These are phyloP conservation scores for Porphyrio hochstetteri DNA, from an alignment of 2,113 vertebrate species.

Conservation along the genomic window DNA sequence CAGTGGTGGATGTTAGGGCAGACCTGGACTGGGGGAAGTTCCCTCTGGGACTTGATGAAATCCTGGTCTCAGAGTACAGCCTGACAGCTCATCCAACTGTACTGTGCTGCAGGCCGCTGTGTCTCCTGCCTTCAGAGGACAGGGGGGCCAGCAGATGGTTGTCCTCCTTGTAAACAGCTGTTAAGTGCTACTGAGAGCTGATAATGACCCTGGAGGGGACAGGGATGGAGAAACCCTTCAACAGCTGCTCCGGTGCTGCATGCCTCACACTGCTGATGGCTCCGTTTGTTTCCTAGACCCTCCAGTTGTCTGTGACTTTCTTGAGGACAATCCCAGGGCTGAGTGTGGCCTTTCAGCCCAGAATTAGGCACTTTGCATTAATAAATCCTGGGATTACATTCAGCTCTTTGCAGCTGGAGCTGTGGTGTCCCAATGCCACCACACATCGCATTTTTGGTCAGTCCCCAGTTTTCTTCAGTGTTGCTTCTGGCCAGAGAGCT, in stretches of 20 bases:
- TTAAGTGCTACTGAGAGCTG: neutral
- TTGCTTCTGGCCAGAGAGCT: neutral
- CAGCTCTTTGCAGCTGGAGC: neutral
- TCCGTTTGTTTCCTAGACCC: neutral
- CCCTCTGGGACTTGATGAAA: neutral
- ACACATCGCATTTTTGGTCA: accelerated
- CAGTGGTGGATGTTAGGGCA: neutral
- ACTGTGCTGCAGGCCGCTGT: neutral
- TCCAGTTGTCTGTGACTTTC: neutral
- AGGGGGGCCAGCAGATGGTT: accelerated
- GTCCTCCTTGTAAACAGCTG: neutral
- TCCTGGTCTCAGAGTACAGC: neutral
- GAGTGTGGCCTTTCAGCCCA: neutral
- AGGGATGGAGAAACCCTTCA: neutral
- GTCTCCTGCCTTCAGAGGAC: neutral
- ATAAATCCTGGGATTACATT: neutral
- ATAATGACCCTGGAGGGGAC: neutral
- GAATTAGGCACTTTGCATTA: neutral
- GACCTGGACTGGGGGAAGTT: neutral
- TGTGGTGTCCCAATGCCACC: neutral
- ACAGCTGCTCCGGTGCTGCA: accelerated
- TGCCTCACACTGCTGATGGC: neutral
- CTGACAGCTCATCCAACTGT: neutral
- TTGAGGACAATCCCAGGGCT: accelerated
- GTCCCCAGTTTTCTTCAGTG: neutral